Evolutionary conservation across 2,888 invertebrate genomes (phyloP), one percentile per base, ranked within the genome.

Genomic region (Serrognathus titanus): DNA sequence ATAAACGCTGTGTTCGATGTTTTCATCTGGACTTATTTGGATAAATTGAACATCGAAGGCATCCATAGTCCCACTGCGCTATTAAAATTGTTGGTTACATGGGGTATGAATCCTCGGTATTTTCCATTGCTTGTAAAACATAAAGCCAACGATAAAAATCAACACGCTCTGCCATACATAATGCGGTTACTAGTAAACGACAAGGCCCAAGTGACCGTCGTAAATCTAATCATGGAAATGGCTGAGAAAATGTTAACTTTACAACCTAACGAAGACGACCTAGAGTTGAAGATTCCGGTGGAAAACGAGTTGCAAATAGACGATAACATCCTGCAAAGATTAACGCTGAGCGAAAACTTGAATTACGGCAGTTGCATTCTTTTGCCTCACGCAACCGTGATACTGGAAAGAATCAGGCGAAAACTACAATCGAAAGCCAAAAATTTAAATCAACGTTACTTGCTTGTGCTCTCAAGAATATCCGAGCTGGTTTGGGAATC

Each of bases 21-120:
- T 0, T 85, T 89, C 48, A 82, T 97, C 8, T 94, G 91, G 87
- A 94, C 94, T 0, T 82, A 86, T 69, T 76, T 93, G 55, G 81
- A 83, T 9, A 90, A 89, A 70, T 76, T 97, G 11, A 85, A 88
- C 0, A 79, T 84, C 47, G 95, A 97, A 72, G 89, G 92, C 8
- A 85, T 94, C 53, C 87, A 91, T 67, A 88, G 86, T 65, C 93
- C 94, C 0, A 93, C 94, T 1, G 84, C 88, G 1, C 78, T 96
- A 51, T 76, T 96, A 12, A 91, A 88, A 73, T 76, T 97, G n/a
- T 81, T 96, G 13, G 79, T 85, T 31, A 80, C 82, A 1, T 97
- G 95, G 93, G 87, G 90, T 61, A 83, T 85, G 53, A 88, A 91
- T 75, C 88, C 92, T 0, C 83, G 89, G 75, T 91, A 89, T 70